Base-by-base conservation (phyloP, 1,140 invertebrate species). In the Metaphire vulgaris region DNA sequence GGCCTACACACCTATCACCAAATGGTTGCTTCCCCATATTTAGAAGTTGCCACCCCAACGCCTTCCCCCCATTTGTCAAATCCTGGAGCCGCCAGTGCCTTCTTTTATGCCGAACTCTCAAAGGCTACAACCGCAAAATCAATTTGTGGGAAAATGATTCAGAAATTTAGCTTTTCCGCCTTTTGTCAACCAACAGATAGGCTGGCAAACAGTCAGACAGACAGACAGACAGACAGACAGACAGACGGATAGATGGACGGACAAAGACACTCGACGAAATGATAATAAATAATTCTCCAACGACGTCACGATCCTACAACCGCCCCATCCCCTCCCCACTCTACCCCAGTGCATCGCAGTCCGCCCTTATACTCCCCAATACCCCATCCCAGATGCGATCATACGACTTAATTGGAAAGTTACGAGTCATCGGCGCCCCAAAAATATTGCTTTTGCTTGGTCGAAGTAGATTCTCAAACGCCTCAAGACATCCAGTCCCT, bases 141-240 rank as follows among this genome's bases (percentile, higher is more conserved):
- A 56, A 12, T 6, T 21, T 12, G 6, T 56, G 41, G 6, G 41
- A 56, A 6, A 56, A 21, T 12, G 6, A 56, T 6, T 12, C 41
- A 56, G 41, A 56, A 6, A 56, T n/a, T n/a, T n/a, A n/a, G n/a
- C n/a, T n/a, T n/a, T n/a, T n/a, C n/a, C n/a, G n/a, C n/a, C n/a
- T n/a, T n/a, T n/a, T n/a, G n/a, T n/a, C n/a, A 21, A 56, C 41
- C 6, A 21, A 56, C 41, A 56, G 41, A 56, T 21, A 56, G 41
- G 21, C 41, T 12, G 41, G 21, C 41, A 56, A 21, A 56, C 41
- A 56, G 41, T 12, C 41, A 56, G 41, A 56, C 41, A 56, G 41
- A 56, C 41, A 56, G 41, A 56, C 41, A 56, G 41, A 56, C 41
- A 56, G 41, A 56, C 41, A 56, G 41, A 56, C 41, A 56, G 41